These are phyloP conservation scores for Euphonia xanthogaster DNA, from an alignment of 2,797 vertebrate species.

Conservation along the genomic window DNA sequence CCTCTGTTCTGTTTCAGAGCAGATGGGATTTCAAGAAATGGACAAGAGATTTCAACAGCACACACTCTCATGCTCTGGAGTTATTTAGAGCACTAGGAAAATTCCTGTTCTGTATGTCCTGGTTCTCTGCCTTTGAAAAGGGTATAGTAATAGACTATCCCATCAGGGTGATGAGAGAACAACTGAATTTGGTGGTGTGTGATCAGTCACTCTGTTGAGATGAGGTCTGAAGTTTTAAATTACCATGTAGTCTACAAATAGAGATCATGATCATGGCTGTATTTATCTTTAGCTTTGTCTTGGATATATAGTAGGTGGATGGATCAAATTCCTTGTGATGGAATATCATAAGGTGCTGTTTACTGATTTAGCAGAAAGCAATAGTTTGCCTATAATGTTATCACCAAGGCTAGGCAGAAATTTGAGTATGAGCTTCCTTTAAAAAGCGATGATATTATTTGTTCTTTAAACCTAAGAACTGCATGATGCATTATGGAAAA, in stretches of 20 bases:
- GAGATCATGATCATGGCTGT: neutral
- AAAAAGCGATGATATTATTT: neutral
- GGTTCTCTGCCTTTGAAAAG: neutral
- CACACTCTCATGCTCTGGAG: rapidly evolving
- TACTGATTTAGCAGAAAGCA: neutral
- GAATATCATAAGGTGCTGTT: neutral
- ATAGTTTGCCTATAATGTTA: neutral
- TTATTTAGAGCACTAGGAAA: neutral
- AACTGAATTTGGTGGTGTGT: neutral
- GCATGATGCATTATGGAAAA: neutral
- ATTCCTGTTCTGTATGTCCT: neutral
- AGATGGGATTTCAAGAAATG: neutral
- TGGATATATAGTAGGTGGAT: neutral
- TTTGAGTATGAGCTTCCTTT: neutral
- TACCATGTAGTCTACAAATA: neutral
- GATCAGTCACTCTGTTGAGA: neutral
- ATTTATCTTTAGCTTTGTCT: neutral
- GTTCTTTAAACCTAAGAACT: neutral
- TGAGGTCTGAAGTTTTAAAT: neutral
- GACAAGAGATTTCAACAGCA: neutral
- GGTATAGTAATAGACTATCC: neutral
- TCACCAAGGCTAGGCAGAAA: neutral
- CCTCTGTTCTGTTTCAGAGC: neutral
- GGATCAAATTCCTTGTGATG: neutral
- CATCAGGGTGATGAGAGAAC: neutral